phyloP scores from a whole-genome alignment of 2,113 vertebrate species.

The Dipodomys stephensi region DNA sequence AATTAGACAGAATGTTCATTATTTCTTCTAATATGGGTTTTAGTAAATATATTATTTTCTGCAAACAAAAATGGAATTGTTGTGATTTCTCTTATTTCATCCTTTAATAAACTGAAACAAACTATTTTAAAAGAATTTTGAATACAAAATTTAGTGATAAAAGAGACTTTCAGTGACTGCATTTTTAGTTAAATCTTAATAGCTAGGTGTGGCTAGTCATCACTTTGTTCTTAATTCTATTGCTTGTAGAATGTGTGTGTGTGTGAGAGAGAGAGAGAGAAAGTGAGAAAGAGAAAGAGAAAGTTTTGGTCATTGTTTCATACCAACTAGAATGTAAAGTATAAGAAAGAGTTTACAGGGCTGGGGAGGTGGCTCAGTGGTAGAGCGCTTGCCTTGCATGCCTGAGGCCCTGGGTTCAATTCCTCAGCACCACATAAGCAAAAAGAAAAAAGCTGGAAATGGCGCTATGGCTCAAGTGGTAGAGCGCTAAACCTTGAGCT shows the following conservation, averaged over 20 bases:
- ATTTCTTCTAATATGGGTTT: slow-evolving; percentile 31
- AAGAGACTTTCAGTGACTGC: background rate
- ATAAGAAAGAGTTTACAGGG: background rate
- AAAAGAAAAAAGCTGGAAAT: too few species aligned
- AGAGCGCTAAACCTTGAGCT: too few species aligned
- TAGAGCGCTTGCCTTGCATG: too few species aligned
- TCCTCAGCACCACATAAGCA: too few species aligned
- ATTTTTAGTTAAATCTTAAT: too few species aligned
- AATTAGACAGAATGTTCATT: background rate
- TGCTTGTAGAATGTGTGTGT: background rate
- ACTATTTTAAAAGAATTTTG: background rate
- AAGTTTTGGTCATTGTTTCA: background rate
- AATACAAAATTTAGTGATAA: background rate
- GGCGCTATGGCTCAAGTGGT: too few species aligned
- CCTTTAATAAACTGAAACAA: slow-evolving; percentile 19
- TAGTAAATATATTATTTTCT: slow-evolving; percentile 30
- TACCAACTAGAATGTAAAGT: background rate
- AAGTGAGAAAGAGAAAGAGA: too few species aligned
- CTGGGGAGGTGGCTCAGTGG: too few species aligned
- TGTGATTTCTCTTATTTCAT: slow-evolving; percentile 5
- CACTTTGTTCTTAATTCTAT: background rate
- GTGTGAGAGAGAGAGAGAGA: too few species aligned
- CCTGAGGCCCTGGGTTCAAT: too few species aligned
- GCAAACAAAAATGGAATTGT: slow-evolving; percentile 35
- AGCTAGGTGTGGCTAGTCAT: too few species aligned